A percentile compares a stretch with the other conserved stretches of the same genome.
Conservation (phyloP, 2,797 vertebrate species). For the Pseudochirops cupreus region DNA sequence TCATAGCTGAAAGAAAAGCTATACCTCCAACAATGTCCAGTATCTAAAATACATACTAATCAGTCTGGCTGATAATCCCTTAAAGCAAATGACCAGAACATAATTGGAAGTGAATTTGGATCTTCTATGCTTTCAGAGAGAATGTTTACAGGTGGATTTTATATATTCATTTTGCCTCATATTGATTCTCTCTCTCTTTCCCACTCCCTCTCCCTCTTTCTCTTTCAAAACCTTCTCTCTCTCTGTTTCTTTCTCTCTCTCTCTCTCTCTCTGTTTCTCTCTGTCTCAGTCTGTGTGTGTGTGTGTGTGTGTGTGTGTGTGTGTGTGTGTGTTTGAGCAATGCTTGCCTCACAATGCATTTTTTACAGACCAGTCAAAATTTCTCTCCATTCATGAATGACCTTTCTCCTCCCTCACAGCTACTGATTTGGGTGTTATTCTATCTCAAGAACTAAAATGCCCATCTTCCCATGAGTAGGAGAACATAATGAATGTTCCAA, state of each 20-base stretch:
- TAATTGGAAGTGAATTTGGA: conserved; percentile 46
- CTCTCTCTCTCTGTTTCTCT: conserved; percentile 76
- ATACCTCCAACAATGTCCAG: not conserved
- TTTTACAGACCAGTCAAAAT: conserved; percentile 67
- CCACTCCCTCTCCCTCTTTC: conserved; percentile 76
- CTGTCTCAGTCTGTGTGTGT: too few relatives aligned
- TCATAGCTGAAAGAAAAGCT: not conserved
- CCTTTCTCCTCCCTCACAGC: conserved; percentile 78
- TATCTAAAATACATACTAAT: not conserved
- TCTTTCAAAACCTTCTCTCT: conserved; percentile 70
- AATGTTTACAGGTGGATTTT: conserved; percentile 61
- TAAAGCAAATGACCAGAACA: conserved; percentile 20
- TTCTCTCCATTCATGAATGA: conserved; percentile 76
- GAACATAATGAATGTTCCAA: conserved; percentile 72
- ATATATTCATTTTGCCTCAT: conserved; percentile 52
- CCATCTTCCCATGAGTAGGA: conserved; percentile 72
- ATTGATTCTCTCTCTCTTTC: conserved; percentile 74
- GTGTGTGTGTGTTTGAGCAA: conserved; percentile 59
- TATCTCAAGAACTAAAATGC: conserved; percentile 68
- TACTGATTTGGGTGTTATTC: conserved; percentile 74
- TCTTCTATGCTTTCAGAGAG: conserved; percentile 64
- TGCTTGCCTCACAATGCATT: conserved; percentile 65
- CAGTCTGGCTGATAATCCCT: not conserved
- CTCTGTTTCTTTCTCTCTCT: conserved; percentile 75
- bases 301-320: too few relatives aligned